phyloP scores from a whole-genome alignment of 2,113 vertebrate genomes.

The Apus apus region DNA sequence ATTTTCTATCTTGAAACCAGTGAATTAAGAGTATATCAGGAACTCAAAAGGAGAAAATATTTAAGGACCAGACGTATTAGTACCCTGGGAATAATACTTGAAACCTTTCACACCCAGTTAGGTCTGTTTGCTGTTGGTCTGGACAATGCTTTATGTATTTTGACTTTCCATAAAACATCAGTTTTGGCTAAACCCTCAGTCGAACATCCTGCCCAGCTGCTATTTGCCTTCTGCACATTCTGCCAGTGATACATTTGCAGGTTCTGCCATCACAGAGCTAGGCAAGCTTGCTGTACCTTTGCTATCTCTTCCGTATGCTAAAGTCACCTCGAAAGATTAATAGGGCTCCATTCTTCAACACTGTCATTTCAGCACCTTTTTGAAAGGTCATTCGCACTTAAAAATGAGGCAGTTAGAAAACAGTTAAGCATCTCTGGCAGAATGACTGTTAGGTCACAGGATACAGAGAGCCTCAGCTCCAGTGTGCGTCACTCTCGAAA shows the following conservation, averaged over 20 bases:
- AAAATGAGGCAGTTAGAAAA: conserved; percentile 38
- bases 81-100: background rate
- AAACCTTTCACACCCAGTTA: background rate
- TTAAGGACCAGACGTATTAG: background rate
- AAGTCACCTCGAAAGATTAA: background rate
- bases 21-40: background rate
- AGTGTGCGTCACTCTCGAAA: background rate
- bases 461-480: background rate
- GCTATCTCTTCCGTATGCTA: background rate
- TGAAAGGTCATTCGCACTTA: background rate
- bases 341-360: conserved; percentile 14
- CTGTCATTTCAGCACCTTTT: conserved; percentile 50
- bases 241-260: background rate
- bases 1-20: background rate
- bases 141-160: background rate
- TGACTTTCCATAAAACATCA: background rate
- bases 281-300: background rate
- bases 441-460: conserved; percentile 26
- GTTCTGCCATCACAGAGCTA: background rate
- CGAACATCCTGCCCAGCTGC: background rate
- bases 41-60: background rate
- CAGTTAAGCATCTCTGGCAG: conserved; percentile 26
- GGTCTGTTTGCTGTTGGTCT: background rate
- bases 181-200: background rate
- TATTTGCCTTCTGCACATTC: background rate